Base-by-base conservation (phyloP, 1,140 invertebrate species). In the Periplaneta americana region DNA sequence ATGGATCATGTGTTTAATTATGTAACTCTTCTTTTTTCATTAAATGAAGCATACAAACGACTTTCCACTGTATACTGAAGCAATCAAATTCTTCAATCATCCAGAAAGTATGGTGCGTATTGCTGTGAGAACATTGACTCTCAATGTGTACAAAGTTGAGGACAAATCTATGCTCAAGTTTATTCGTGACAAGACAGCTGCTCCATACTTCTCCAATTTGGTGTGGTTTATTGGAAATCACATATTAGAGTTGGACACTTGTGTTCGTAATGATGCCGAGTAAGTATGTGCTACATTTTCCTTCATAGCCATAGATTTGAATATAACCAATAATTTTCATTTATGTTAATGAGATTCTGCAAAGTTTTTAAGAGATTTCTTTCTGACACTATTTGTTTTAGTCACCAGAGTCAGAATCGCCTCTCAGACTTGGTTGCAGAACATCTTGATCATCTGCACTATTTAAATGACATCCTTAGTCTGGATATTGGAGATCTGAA, bases 161-260 rank as follows among this genome's bases (percentile, higher is more conserved):
- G 98, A 99, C 89, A 93, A 94, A 80, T 96, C 96, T 35, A 99
- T 99, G 98, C 88, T 99, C 77, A 92, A 95, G 83, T 99, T 99
- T 88, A 98, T 99, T 84, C 91, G 97, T 85, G 96, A 99, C 88
- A 93, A 95, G 89, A 99, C 98, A 76, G 97, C 98, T 74, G 96
- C 97, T 33, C 97, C 98, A 15, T 99, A 99, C 90, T 99, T 99
- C 87, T 98, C 97, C 83, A 99, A 99, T 90, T 91, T 99, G 34
- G 98, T 99, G n/a, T 99, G 98, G 97, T 99, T 99, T 86, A 99
- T 99, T 87, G 98, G 98, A 78, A 98, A 98, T 90, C 98, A 99
- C 88, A 98, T 99, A 81, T 90, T 99, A 82, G 98, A 99, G 88
- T 89, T 99, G 78, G 98, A 99, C 88, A 93, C 93, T 8, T 99